These are phyloP conservation scores for Mirounga angustirostris DNA, from an alignment of 2,113 vertebrate species.

Conservation along the genomic window DNA sequence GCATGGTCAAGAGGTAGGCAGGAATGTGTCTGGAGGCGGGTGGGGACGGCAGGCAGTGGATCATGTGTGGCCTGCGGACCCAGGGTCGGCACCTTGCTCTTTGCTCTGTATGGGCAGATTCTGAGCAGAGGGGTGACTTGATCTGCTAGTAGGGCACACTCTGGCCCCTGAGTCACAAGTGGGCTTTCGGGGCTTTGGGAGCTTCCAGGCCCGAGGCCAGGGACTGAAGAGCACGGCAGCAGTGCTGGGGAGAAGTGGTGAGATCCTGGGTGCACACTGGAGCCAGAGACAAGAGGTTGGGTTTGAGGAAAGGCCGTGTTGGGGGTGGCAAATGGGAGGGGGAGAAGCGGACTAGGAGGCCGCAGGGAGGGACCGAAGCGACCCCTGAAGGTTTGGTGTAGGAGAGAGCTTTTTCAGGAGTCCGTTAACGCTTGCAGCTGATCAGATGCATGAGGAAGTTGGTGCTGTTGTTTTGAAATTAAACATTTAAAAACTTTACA, in stretches of 20 bases:
- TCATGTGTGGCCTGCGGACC: neutral
- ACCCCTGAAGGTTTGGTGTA: neutral
- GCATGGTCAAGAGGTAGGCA: neutral
- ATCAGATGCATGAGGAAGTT: neutral
- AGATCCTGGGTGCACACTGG: rapidly evolving
- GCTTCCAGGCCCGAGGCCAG: neutral
- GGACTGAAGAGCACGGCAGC: rapidly evolving
- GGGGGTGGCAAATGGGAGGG: rapidly evolving
- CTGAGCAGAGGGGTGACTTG: neutral
- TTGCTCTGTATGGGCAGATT: neutral
- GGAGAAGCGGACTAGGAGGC: neutral
- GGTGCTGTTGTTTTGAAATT: neutral
- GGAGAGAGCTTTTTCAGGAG: neutral
- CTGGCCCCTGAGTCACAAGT: neutral
- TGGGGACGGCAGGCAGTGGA: neutral
- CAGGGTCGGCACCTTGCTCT: rapidly evolving
- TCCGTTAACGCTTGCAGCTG: neutral
- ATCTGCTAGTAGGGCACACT: neutral
- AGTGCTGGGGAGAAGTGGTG: neutral
- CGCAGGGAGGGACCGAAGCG: too few relatives aligned
- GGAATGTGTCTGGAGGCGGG: neutral
- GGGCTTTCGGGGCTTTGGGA: rapidly evolving
- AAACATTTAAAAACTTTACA: neutral
- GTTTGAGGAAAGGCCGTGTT: neutral
- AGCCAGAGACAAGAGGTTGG: too few relatives aligned